Evolutionary conservation across 2,113 vertebrate species (phyloP).

Genomic region (Acinonyx jubatus): DNA sequence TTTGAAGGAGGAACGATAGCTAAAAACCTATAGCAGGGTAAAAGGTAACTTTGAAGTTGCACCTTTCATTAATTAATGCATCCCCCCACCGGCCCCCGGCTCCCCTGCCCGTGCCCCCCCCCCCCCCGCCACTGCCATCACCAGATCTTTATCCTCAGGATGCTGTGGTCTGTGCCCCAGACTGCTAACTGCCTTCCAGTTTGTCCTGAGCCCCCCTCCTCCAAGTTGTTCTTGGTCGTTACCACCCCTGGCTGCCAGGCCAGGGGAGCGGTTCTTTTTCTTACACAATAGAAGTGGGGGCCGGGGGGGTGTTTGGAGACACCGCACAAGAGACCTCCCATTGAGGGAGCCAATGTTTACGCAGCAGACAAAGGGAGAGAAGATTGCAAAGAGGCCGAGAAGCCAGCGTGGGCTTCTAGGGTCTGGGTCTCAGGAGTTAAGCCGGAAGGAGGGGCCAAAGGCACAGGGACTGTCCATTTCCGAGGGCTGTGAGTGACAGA

Average conservation of each 20-base stretch:
- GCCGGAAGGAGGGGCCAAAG: accelerated
- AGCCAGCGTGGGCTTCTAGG: neutral
- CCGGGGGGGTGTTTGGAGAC: neutral
- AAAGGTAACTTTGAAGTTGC: neutral
- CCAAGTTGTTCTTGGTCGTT: neutral
- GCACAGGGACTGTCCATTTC: neutral
- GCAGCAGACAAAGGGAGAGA: neutral
- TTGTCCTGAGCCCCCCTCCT: neutral
- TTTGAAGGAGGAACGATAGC: neutral
- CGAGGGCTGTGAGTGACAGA: neutral
- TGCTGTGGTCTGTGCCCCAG: neutral
- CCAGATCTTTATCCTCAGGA: neutral
- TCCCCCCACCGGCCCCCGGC: neutral
- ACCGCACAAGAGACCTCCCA: neutral
- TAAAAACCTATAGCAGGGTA: neutral
- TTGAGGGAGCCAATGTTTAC: no score
- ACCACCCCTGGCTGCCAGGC: neutral
- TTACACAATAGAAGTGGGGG: neutral
- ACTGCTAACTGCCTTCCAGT: neutral
- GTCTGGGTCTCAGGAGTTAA: neutral
- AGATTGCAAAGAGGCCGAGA: neutral
- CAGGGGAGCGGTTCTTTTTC: neutral
- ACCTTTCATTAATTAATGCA: neutral
- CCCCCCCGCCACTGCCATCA: accelerated
- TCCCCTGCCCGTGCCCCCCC: no score